A percentile compares a stretch with the other conserved stretches of the same genome.
Conservation (phyloP, 2,888 invertebrate genomes). For the Dusona sp. region DNA sequence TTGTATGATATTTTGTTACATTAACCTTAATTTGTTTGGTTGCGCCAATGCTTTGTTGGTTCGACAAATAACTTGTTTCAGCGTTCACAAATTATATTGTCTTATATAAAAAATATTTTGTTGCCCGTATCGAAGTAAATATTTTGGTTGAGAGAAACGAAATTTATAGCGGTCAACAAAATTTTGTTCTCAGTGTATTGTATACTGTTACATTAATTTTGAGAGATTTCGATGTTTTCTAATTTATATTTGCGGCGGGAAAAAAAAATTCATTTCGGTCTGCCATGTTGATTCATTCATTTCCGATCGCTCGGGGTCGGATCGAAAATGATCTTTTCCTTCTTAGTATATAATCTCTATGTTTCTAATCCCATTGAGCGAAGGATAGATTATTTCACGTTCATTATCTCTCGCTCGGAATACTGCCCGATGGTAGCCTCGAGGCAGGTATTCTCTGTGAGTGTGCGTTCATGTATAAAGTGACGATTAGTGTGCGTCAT, state of each 20-base stretch:
- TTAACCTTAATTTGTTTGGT: too few species aligned
- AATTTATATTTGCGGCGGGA: not conserved
- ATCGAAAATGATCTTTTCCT: not conserved
- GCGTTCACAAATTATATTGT: too few species aligned
- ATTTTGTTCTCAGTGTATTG: too few species aligned
- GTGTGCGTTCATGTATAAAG: constrained; percentile 10
- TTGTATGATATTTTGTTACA: too few species aligned
- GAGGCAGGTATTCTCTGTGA: constrained; percentile 19
- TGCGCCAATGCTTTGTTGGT: too few species aligned
- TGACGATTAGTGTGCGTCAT: constrained; percentile 20
- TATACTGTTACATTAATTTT: too few species aligned
- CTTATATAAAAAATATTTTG: too few species aligned
- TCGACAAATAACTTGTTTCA: too few species aligned
- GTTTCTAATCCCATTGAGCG: constrained; percentile 13
- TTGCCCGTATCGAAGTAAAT: too few species aligned
- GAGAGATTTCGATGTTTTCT: too few species aligned
- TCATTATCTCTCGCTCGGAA: constrained; percentile 49
- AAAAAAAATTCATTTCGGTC: not conserved
- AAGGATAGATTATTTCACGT: constrained; percentile 47
- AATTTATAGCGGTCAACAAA: too few species aligned
- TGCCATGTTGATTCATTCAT: constrained; percentile 3
- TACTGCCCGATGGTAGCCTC: constrained; percentile 23
- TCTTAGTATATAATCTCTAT: not conserved
- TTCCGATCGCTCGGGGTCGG: not conserved
- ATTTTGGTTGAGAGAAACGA: too few species aligned